Evolutionary conservation across 2,797 vertebrate genomes (phyloP).

Genomic region (Pempheris klunzingeri): DNA sequence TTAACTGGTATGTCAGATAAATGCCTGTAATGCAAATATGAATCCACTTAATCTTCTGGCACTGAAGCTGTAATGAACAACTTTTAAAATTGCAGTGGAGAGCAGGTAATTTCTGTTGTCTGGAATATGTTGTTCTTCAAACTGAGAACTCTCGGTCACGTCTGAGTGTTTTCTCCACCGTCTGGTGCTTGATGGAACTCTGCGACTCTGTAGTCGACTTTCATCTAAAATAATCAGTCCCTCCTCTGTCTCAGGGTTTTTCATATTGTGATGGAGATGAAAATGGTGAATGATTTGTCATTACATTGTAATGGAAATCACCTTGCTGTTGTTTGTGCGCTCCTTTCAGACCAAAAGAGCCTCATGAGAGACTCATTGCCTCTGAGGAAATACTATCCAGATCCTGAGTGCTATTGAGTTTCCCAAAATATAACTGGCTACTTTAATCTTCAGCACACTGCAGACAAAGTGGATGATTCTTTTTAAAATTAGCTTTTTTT

Average conservation of each 20-base stretch:
- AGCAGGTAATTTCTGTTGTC: conserved; percentile 30
- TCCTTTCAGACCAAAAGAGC: conserved; percentile 46
- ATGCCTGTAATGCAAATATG: conserved; percentile 33
- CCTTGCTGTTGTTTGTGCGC: conserved; percentile 57
- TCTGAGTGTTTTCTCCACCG: conserved; percentile 32
- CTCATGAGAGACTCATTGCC: conserved; percentile 26
- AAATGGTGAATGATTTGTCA: conserved; percentile 62
- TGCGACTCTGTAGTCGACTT: conserved; percentile 42
- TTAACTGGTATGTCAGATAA: conserved; percentile 37
- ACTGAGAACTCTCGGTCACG: conserved; percentile 17
- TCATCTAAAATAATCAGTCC: conserved; percentile 63
- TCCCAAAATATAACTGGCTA: conserved; percentile 43
- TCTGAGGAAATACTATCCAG: conserved; percentile 47
- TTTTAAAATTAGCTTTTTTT: conserved; percentile 10
- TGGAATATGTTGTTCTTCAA: conserved; percentile 33
- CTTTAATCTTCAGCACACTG: conserved; percentile 55
- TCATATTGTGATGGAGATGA: conserved; percentile 45
- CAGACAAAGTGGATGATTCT: conserved; percentile 28
- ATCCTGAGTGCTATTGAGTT: conserved; percentile 50
- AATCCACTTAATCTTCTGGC: conserved; percentile 32
- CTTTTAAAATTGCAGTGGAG: conserved; percentile 32
- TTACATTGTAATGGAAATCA: conserved; percentile 68
- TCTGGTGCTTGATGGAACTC: conserved; percentile 48
- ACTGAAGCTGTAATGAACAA: conserved; percentile 19
- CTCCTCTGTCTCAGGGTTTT: conserved; percentile 34